Percentiles rank a stretch among this genome's conserved stretches.
Conservation (phyloP, 2,797 vertebrate genomes). For the Sarcophilus harrisii region DNA sequence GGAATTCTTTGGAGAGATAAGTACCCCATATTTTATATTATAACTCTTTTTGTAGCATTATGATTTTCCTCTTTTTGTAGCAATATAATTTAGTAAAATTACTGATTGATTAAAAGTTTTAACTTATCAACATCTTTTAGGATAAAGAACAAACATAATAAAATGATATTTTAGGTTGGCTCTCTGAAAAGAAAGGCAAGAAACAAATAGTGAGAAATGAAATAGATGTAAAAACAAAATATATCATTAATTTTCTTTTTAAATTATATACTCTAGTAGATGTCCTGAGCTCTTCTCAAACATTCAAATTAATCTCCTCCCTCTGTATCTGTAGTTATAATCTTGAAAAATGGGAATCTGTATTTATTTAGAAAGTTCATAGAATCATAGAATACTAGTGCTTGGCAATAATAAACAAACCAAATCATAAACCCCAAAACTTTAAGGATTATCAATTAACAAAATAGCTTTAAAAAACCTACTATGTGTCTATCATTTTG, state of each 20-base stretch:
- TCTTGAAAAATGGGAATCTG: background rate
- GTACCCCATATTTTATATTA: background rate
- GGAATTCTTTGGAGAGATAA: background rate
- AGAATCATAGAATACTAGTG: background rate
- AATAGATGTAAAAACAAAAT: background rate
- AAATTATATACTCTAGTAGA: background rate
- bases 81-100: background rate
- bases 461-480: background rate
- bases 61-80: no score
- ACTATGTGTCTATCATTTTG: background rate
- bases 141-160: background rate
- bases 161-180: background rate
- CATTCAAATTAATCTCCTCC: background rate
- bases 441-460: background rate
- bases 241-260: background rate
- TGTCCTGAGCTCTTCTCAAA: background rate
- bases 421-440: no score
- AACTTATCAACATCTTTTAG: background rate
- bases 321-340: background rate
- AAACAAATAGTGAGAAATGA: background rate
- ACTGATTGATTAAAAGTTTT: background rate
- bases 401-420: background rate
- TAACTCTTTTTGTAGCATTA: background rate
- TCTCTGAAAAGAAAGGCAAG: background rate
- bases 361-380: background rate